Percentiles rank a stretch among this genome's conserved stretches.
Evolutionary conservation across 2,797 vertebrate species (phyloP).

Genomic region (Sebastes steindachneri): DNA sequence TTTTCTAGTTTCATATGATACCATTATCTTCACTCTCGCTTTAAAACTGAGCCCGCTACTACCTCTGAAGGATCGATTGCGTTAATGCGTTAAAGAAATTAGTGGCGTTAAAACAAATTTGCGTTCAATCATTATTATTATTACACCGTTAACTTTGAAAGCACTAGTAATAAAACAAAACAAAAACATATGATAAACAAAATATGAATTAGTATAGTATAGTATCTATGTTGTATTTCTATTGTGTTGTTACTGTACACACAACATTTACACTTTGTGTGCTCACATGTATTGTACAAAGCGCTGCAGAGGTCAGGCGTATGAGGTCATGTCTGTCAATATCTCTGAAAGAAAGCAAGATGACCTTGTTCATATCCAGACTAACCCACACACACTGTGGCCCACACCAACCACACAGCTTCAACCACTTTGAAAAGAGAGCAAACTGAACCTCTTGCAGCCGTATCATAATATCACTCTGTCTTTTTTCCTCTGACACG

Average conservation of each 20-base stretch:
- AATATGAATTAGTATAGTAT: neutral
- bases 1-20: no score
- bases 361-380: conserved; percentile 6
- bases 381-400: neutral
- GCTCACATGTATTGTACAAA: no score
- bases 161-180: no score
- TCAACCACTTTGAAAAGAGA: conserved; percentile 41
- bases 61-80: no score
- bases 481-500: conserved; percentile 27
- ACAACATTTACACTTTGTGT: neutral
- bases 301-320: neutral
- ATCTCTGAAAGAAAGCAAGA: conserved; percentile 3
- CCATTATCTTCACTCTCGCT: no score
- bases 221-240: no score
- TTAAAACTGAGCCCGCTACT: no score
- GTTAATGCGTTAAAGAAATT: no score
- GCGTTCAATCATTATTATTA: no score
- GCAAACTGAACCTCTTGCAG: conserved; percentile 35
- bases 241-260: no score
- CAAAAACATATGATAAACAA: neutral
- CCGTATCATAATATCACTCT: conserved; percentile 37
- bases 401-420: neutral
- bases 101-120: no score
- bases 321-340: neutral
- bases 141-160: no score